These are phyloP conservation scores for Tetrao urogallus DNA, from an alignment of 2,113 vertebrate genomes.

Conservation along the genomic window DNA sequence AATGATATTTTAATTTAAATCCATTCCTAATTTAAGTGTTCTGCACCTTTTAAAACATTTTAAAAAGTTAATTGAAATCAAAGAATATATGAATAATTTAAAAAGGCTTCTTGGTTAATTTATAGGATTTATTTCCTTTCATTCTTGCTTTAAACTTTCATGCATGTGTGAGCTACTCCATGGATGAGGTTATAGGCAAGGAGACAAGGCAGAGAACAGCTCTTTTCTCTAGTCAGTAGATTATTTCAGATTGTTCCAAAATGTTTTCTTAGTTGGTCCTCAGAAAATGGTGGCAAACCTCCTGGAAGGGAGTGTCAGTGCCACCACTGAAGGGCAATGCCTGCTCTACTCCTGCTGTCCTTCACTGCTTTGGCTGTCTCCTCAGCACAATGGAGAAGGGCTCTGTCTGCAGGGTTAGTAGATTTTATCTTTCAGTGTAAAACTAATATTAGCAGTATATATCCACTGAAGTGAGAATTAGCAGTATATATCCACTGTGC, in stretches of 20 bases:
- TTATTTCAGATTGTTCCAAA: not conserved
- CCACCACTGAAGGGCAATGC: not conserved
- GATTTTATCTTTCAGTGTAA: not conserved
- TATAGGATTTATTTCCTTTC: not conserved
- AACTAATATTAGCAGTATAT: not conserved
- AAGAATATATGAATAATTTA: constrained; percentile 51
- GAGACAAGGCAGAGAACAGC: not conserved
- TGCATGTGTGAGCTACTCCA: constrained; percentile 5
- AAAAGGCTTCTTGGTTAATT: constrained; percentile 37
- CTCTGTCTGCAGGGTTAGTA: not conserved
- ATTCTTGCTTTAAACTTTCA: constrained; percentile 20
- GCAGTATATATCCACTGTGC: not conserved
- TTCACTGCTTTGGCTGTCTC: not conserved
- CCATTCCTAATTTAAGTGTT: constrained; percentile 30
- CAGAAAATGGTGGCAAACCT: not conserved
- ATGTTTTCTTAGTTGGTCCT: not conserved
- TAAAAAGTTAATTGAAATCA: constrained; percentile 42
- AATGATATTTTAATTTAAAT: constrained; percentile 61
- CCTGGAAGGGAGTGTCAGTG: not conserved
- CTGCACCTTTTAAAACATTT: constrained; percentile 39
- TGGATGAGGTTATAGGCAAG: not conserved
- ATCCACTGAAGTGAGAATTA: not conserved
- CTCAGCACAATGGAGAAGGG: not conserved
- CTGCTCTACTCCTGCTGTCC: not conserved
- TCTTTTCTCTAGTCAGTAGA: not conserved